Evolutionary conservation across 2,797 vertebrate genomes (phyloP), one percentile per base, ranked within the genome.

Genomic region (Artibeus lituratus): DNA sequence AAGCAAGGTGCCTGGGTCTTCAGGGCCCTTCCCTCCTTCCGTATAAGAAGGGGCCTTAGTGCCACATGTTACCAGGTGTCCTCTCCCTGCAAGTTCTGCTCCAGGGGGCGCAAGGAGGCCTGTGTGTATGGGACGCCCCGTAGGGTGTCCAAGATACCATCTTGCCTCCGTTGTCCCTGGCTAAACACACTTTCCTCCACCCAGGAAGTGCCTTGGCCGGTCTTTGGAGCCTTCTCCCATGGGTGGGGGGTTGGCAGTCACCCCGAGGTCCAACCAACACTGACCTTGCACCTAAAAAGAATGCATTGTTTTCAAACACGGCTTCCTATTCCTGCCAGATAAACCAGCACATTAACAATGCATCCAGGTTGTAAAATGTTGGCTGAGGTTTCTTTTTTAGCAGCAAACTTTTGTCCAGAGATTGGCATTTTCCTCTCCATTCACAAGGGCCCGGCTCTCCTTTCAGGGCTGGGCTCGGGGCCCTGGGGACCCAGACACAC

Each of bases 271-370:
- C 97, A 96, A 97, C 95, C 97, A 98, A 98, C 74, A 62, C 97
- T 97, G 98, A 98, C 98, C 98, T 98, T 98, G 98, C 87, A 94
- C 51, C 19, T 98, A 98, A 98, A 98, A 98, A 98, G 98, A 98
- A 96, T 97, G 97, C 98, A 98, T 98, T 98, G 98, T 98, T 98
- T 98, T 97, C 96, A 97, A 98, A 97, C 96, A 94, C 97, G 81
- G 98, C 98, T 98, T 98, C 98, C 98, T 98, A 98, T 98, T 98
- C 98, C 98, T 98, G 98, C 98, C 97, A 98, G 98, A 98, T 98
- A 98, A 98, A 98, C 97, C 98, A 74, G 96, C 97, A 95, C 97
- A 88, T 96, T 98, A 98, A 98, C 98, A 98, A 98, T 98, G 97
- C 39, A 0, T 92, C 97, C 97, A 98, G 97, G 98, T 98, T 98